Evolutionary conservation across 2,888 invertebrate species (phyloP).

Genomic region (Netelia melanura): DNA sequence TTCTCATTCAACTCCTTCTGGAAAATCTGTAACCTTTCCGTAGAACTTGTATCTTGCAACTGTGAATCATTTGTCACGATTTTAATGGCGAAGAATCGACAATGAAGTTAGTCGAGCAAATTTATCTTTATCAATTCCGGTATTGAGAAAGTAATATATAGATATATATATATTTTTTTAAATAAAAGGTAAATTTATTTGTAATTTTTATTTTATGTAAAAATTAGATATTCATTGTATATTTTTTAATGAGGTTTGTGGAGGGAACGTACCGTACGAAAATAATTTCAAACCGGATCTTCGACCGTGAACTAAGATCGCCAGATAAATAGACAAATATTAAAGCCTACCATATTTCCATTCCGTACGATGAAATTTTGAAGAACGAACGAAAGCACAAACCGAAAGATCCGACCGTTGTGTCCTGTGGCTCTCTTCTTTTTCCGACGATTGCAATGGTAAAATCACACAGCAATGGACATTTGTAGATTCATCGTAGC

Average conservation of each 20-base stretch:
- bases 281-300: background rate
- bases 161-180: too few species aligned
- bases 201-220: too few species aligned
- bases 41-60: too few species aligned
- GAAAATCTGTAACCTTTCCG: too few species aligned
- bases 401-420: background rate
- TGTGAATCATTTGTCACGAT: too few species aligned
- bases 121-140: too few species aligned
- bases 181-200: too few species aligned
- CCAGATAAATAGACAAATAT: background rate
- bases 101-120: too few species aligned
- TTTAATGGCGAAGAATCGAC: too few species aligned
- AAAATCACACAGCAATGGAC: conserved; percentile 37
- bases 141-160: too few species aligned
- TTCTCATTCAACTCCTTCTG: too few species aligned
- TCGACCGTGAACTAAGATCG: background rate
- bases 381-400: background rate
- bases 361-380: background rate
- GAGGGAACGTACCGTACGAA: background rate
- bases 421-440: background rate
- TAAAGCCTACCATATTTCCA: background rate
- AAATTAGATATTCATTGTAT: background rate
- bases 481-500: conserved; percentile 49
- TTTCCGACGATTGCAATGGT: conserved; percentile 15
- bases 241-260: background rate